Conservation (phyloP, 2,113 vertebrate genomes). For the Sula dactylatra region DNA sequence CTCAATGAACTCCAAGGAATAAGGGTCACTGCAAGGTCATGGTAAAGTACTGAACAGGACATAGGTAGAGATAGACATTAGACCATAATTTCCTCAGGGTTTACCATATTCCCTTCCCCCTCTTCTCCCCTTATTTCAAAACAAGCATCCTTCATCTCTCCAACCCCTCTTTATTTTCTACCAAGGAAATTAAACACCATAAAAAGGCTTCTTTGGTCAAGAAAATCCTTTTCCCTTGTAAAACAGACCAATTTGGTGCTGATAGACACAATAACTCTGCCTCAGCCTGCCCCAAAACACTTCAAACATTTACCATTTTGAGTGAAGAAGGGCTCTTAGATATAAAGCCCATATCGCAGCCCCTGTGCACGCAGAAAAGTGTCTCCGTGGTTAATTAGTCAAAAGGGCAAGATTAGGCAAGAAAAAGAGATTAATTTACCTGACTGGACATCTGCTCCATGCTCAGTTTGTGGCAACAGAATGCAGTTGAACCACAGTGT, state of each 20-base stretch:
- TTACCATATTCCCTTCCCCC: background rate
- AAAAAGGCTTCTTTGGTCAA: background rate
- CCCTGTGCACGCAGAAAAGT: background rate
- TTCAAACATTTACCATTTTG: background rate
- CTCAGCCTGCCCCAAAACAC: background rate
- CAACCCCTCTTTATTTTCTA: background rate
- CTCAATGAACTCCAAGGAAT: background rate
- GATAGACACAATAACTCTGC: background rate
- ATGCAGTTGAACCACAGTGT: background rate
- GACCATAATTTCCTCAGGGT: background rate
- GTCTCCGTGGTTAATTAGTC: background rate
- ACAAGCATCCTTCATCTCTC: background rate
- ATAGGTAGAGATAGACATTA: background rate
- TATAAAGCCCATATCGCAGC: background rate
- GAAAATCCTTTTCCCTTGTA: background rate
- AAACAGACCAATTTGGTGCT: background rate
- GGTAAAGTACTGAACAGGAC: background rate
- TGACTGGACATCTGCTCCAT: background rate
- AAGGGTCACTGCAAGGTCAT: background rate
- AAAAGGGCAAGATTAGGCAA: background rate
- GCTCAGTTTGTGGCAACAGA: background rate
- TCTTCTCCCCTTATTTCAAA: background rate
- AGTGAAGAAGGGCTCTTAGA: background rate
- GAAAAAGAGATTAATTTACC: background rate
- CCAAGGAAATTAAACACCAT: background rate